These are phyloP conservation scores for Amphiduros pacificus DNA, from an alignment of 2,888 invertebrate genomes.

Conservation along the genomic window DNA sequence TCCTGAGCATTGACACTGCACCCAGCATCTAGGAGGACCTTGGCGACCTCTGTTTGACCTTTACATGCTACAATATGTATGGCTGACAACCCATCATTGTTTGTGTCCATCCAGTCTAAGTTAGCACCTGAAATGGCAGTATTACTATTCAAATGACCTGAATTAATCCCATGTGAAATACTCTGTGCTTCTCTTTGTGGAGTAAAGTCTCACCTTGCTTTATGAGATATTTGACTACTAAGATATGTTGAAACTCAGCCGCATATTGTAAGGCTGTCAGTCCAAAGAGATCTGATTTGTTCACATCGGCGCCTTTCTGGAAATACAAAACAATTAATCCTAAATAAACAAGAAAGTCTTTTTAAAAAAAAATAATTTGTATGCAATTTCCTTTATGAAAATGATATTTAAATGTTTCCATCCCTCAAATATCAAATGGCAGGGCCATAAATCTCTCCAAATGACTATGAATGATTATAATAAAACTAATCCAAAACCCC, in stretches of 20 bases:
- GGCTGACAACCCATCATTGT: constrained; percentile 24
- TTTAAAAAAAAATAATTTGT: too few species aligned
- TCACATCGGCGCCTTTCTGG: constrained; percentile 24
- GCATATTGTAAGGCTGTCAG: constrained; percentile 27
- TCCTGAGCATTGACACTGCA: constrained; percentile 14
- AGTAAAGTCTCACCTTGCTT: constrained; percentile 15
- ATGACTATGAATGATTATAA: too few species aligned
- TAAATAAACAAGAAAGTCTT: too few species aligned
- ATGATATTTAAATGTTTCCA: too few species aligned
- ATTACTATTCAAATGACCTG: not conserved
- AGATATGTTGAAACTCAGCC: constrained; percentile 13
- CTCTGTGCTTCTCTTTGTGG: too few species aligned
- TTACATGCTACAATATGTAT: constrained; percentile 30
- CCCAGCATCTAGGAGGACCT: constrained; percentile 21
- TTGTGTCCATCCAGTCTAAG: constrained; percentile 21
- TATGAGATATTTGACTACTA: constrained; percentile 20
- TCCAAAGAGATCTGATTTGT: constrained; percentile 25
- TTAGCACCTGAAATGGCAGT: constrained; percentile 20
- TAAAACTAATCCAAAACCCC: too few species aligned
- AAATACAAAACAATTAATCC: not conserved
- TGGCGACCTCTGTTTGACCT: constrained; percentile 17
- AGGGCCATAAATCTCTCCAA: too few species aligned
- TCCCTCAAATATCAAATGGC: too few species aligned
- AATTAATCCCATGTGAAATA: too few species aligned
- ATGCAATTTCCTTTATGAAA: too few species aligned